Evolutionary conservation across 2,113 vertebrate genomes (phyloP).

Genomic region (Lepus europaeus): DNA sequence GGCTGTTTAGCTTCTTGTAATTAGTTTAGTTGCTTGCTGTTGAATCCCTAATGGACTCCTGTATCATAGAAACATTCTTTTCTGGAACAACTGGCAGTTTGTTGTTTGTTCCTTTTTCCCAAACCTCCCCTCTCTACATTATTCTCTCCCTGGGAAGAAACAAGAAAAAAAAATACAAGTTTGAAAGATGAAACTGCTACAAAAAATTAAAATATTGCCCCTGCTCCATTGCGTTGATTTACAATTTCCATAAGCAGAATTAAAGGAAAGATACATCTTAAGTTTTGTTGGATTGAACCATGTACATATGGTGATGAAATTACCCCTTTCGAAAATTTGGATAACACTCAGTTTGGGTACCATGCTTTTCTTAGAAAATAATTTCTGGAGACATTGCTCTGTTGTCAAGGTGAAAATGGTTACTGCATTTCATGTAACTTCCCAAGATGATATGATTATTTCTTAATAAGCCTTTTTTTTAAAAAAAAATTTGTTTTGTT

Average conservation of each 20-base stretch:
- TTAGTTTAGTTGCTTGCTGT: slow-evolving; percentile 83
- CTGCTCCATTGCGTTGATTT: neutral
- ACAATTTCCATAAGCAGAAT: neutral
- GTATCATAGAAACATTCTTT: slow-evolving; percentile 67
- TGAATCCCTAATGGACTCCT: slow-evolving; percentile 77
- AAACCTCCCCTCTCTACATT: neutral
- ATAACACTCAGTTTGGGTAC: neutral
- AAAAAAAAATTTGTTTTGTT: slow-evolving; percentile 5
- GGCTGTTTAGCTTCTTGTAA: slow-evolving; percentile 75
- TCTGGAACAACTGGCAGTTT: slow-evolving; percentile 68
- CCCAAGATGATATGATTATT: slow-evolving; percentile 62
- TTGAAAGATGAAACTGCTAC: slow-evolving; percentile 57
- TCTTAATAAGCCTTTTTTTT: slow-evolving; percentile 44
- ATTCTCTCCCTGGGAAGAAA: neutral
- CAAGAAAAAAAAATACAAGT: neutral
- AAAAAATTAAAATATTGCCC: neutral
- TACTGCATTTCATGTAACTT: slow-evolving; percentile 32
- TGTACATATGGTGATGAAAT: neutral
- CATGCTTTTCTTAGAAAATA: slow-evolving; percentile 39
- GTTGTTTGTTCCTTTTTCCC: slow-evolving; percentile 37
- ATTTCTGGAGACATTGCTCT: slow-evolving; percentile 21
- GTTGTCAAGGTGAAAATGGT: slow-evolving; percentile 66
- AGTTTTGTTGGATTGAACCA: neutral
- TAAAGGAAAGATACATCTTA: neutral
- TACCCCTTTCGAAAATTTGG: slow-evolving; percentile 38